phyloP scores from a whole-genome alignment of 92 coral and sea anemone genomes.

The Siderastrea radians region DNA sequence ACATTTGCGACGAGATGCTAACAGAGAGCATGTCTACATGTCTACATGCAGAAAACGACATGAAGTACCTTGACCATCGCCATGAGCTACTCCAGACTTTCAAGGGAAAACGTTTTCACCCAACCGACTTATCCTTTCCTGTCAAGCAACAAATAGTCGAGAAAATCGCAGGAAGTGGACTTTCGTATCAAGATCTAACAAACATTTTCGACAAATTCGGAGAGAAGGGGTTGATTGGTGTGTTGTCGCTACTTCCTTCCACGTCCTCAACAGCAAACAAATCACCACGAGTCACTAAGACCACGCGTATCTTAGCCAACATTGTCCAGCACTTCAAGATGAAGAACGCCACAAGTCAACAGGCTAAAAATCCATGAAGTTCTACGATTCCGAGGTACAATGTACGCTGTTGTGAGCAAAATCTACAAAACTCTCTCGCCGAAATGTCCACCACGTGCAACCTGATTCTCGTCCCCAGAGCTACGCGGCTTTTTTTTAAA shows the following conservation, averaged over 20 bases:
- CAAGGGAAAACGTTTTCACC: conserved; percentile 54
- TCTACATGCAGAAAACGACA: conserved; percentile 61
- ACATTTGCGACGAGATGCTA: no score
- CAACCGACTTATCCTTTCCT: conserved; percentile 34
- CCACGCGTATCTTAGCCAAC: conserved; percentile 15
- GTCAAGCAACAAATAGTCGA: conserved; percentile 48
- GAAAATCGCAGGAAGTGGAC: conserved; percentile 53
- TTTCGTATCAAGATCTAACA: conserved; percentile 53
- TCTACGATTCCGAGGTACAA: background rate
- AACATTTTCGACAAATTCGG: conserved; percentile 41
- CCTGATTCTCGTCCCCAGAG: no score
- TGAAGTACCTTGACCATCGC: conserved; percentile 70
- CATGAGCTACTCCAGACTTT: conserved; percentile 70
- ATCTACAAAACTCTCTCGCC: background rate
- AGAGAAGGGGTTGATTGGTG: conserved; percentile 40
- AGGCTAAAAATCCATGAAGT: background rate
- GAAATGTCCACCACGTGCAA: conserved; percentile 11
- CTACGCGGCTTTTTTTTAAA: no score
- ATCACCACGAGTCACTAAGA: conserved; percentile 31
- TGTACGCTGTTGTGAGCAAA: background rate
- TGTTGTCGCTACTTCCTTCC: conserved; percentile 36
- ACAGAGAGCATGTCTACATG: no score
- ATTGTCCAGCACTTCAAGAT: conserved; percentile 13
- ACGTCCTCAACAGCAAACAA: background rate
- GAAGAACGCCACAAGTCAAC: background rate